Evolutionary conservation across 30 jellyfish, hydroid and myxozoan species (phyloP).

Genomic region (Calvadosia cruxmelitensis): DNA sequence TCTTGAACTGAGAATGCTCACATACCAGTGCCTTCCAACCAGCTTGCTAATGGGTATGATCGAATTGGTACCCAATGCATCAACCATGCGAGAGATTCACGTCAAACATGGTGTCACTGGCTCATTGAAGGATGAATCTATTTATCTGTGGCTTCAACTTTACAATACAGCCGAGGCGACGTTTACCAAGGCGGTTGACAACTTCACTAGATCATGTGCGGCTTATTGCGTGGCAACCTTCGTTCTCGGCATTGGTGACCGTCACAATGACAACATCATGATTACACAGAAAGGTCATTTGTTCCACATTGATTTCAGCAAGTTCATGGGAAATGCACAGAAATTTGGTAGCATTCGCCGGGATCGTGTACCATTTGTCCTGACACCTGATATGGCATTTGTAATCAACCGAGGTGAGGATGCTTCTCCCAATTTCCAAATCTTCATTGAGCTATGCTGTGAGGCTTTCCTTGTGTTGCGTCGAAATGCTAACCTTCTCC

Average conservation of each 20-base stretch:
- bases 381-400: slow-evolving; percentile 97
- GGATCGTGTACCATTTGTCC: slow-evolving; percentile 95
- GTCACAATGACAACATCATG: slow-evolving; percentile 94
- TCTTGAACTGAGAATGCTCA: slow-evolving; percentile 55
- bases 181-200: slow-evolving; percentile 63
- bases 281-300: slow-evolving; percentile 83
- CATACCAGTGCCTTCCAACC: slow-evolving; percentile 84
- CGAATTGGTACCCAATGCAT: slow-evolving; percentile 57
- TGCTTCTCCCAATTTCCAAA: slow-evolving; percentile 66
- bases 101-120: slow-evolving; percentile 92
- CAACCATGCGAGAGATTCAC: slow-evolving; percentile 89
- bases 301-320: slow-evolving; percentile 87
- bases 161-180: slow-evolving; percentile 52
- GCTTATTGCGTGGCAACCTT: slow-evolving; percentile 94
- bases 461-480: slow-evolving; percentile 74
- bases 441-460: slow-evolving; percentile 84
- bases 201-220: slow-evolving; percentile 90
- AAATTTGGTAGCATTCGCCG: slow-evolving; percentile 71
- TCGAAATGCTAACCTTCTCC: slow-evolving; percentile 47
- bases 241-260: slow-evolving; percentile 94
- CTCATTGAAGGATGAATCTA: slow-evolving; percentile 81
- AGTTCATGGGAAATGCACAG: slow-evolving; percentile 85
- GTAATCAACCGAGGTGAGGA: slow-evolving; percentile 77
- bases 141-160: slow-evolving; percentile 75
- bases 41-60: slow-evolving; percentile 78